Evolutionary conservation across 2,888 invertebrate species (phyloP), one percentile per base, ranked within the genome.

Genomic region (Amorpha juglandis): DNA sequence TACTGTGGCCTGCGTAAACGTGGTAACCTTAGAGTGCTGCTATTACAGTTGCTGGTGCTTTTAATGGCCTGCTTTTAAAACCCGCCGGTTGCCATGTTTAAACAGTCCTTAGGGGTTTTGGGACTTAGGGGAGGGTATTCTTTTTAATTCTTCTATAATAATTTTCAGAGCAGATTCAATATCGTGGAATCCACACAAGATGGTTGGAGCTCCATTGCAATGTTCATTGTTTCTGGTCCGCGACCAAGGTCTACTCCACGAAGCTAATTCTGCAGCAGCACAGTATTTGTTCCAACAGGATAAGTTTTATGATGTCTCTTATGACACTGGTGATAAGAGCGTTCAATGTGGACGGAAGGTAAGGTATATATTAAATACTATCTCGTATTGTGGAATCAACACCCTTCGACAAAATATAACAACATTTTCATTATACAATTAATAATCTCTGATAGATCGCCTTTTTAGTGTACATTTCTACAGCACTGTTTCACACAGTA

Each of bases 341-440:
- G 94, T 96, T 16, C 98, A 98, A 83, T 99, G 98, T 83, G 98
- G 98, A 0, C 94, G 98, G 38, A 98, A 98, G 94, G 97, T 95
- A 68, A 45, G 47, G 21, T 1, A 27, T 1, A 27, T 27, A 27
- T 27, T 27, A 27, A n/a, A n/a, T n/a, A n/a, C n/a, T n/a, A n/a
- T n/a, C n/a, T 35, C 35, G 35, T 35, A 35, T 35, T 35, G 35
- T 35, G n/a, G n/a, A n/a, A n/a, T n/a, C n/a, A n/a, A n/a, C n/a
- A n/a, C n/a, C n/a, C n/a, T n/a, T n/a, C n/a, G n/a, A n/a, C n/a
- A n/a, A n/a, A n/a, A n/a, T n/a, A n/a, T n/a, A n/a, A n/a, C n/a
- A n/a, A n/a, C n/a, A n/a, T n/a, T n/a, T n/a, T n/a, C n/a, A n/a
- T n/a, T n/a, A n/a, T n/a, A n/a, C n/a, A n/a, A n/a, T n/a, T n/a